Evolutionary conservation across 2,888 invertebrate species (phyloP).

Genomic region (Cantharis lateralis): DNA sequence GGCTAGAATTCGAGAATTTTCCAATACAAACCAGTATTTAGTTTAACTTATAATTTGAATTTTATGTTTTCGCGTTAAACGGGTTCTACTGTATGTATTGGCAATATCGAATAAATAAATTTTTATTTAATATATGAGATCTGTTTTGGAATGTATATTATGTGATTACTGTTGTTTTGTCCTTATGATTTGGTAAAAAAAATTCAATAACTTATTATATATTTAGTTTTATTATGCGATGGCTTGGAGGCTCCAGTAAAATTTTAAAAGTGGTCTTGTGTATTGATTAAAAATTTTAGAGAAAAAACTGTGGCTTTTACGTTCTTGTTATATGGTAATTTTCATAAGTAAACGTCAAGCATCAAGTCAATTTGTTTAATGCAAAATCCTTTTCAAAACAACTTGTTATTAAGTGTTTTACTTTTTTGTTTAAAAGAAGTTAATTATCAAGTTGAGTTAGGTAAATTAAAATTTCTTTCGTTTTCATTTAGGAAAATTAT

Average conservation of each 20-base stretch:
- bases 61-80: too few relatives aligned
- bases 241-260: neutral
- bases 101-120: too few relatives aligned
- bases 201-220: too few relatives aligned
- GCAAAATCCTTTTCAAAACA: neutral
- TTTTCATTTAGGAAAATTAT: too few relatives aligned
- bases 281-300: neutral
- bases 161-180: too few relatives aligned
- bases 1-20: too few relatives aligned
- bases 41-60: too few relatives aligned
- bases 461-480: neutral
- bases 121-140: too few relatives aligned
- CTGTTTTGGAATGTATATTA: too few relatives aligned
- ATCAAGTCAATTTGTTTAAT: neutral
- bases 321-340: neutral
- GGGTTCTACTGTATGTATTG: too few relatives aligned
- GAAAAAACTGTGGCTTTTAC: neutral
- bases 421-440: neutral
- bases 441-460: neutral
- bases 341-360: neutral
- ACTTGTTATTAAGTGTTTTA: neutral
- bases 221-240: neutral
- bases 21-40: too few relatives aligned
- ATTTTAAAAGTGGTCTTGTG: neutral
- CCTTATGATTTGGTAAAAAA: too few relatives aligned